A percentile compares a stretch with the other conserved stretches of the same genome.
phyloP scores from a whole-genome alignment of 2,113 vertebrate genomes.

The Proterorhinus semilunaris region DNA sequence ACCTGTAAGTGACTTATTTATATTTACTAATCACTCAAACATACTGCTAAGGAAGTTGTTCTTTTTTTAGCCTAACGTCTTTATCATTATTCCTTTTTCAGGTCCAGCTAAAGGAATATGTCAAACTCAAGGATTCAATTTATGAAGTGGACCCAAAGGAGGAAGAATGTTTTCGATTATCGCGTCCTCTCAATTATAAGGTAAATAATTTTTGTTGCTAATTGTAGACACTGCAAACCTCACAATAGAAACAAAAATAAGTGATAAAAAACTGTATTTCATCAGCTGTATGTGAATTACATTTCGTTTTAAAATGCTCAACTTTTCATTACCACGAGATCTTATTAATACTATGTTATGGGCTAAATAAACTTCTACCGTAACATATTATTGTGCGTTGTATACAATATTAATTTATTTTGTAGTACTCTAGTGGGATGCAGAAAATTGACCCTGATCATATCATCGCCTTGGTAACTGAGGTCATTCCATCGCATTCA shows the following conservation, averaged over 20 bases:
- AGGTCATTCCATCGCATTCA: slow-evolving; percentile 91
- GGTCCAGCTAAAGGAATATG: slow-evolving; percentile 91
- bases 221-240: background rate
- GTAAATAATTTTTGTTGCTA: slow-evolving; percentile 60
- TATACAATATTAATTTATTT: background rate
- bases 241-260: no score
- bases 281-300: no score
- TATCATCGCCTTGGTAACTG: slow-evolving; percentile 90
- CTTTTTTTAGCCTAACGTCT: no score
- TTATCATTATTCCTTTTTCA: slow-evolving; percentile 42
- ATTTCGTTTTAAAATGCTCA: no score
- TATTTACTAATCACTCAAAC: background rate
- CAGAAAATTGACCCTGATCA: slow-evolving; percentile 92
- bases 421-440: slow-evolving; percentile 76
- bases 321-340: no score
- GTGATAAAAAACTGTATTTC: no score
- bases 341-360: no score
- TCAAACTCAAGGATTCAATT: slow-evolving; percentile 87
- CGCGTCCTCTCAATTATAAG: slow-evolving; percentile 83
- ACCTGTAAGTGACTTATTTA: slow-evolving; percentile 79
- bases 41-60: no score
- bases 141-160: slow-evolving; percentile 84
- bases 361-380: no score
- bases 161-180: slow-evolving; percentile 82
- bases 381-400: no score